A percentile compares a stretch with the other conserved stretches of the same genome.
Conservation (phyloP, 2,113 vertebrate genomes). For the Sturnira hondurensis region DNA sequence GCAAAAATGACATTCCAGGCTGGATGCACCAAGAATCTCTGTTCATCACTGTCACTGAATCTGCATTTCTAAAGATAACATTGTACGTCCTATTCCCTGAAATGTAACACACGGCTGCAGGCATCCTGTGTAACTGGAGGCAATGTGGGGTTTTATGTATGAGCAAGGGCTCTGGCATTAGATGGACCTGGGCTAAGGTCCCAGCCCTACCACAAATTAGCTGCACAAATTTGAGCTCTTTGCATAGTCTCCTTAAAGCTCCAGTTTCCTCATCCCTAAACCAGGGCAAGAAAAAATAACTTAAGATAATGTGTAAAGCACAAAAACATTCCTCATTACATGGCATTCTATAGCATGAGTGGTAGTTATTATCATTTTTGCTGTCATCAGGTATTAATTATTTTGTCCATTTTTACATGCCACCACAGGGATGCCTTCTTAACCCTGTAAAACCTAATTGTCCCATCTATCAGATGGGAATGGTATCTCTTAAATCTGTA, state of each 20-base stretch:
- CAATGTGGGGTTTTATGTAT: neutral
- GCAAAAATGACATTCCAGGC: neutral
- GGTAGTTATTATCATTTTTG: neutral
- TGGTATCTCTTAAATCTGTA: neutral
- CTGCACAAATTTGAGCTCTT: neutral
- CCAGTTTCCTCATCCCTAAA: neutral
- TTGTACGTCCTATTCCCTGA: neutral
- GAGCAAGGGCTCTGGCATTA: neutral
- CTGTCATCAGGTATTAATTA: neutral
- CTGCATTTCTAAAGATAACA: neutral
- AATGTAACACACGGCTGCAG: neutral
- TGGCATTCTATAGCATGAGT: neutral
- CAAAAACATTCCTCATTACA: neutral
- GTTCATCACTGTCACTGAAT: neutral
- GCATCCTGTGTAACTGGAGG: neutral
- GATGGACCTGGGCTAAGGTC: neutral
- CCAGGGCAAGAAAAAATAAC: neutral
- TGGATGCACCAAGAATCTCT: neutral
- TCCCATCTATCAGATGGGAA: neutral
- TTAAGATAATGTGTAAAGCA: neutral
- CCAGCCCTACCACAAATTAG: neutral
- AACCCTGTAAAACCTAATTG: neutral
- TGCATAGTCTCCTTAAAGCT: neutral
- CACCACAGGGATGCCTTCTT: neutral
- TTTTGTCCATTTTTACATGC: neutral